Evolutionary conservation across 1,140 invertebrate species (phyloP), one percentile per base, ranked within the genome.

Genomic region (Lasioglossum albipes): DNA sequence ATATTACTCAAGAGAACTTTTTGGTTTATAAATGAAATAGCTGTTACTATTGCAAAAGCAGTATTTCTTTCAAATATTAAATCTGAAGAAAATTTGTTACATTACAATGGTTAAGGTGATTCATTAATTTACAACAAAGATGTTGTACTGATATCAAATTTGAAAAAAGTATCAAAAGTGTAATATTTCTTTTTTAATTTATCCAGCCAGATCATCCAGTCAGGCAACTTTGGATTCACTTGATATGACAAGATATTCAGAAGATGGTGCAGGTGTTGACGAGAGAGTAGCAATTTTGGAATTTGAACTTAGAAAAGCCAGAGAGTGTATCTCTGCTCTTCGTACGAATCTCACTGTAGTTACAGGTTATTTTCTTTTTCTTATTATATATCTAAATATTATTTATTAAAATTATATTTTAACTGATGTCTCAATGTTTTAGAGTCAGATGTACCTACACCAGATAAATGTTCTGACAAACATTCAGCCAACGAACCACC

Each of bases 301-400:
- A 93, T 98, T 98, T 95, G 97, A 98, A 93, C 91, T 98, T 13
- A 92, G 97, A 57, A 98, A 98, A 93, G 97, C 97, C 0, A 96
- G 95, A 82, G 97, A 98, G 92, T 97, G 96, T 57, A 98, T 98
- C 68, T 97, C 96, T 92, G 95, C 96, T 61, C 91, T 98, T 18
- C 94, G 97, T 89, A 96, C 96, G 31, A 97, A 97, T 93, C 94
- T 98, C 7, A 98, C 97, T 61, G 95, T 96, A 84, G 95, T 96
- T 87, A 95, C 95, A 90, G 96, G 95, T 96, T 71, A 36, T 70
- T 54, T n/a, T 45, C 13, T n/a, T 41, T 80, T 66, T 68, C 2
- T 22, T n/a, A 79, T 52, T 72, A 59, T 27, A 27, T 27, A 27
- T 13, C 20, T 36, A 76, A 76, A 61, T 67, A 65, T 82, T 76